Evolutionary conservation across 37 sponge, comb jelly and placozoan genomes (phyloP).

Genomic region (Beroe ovata): DNA sequence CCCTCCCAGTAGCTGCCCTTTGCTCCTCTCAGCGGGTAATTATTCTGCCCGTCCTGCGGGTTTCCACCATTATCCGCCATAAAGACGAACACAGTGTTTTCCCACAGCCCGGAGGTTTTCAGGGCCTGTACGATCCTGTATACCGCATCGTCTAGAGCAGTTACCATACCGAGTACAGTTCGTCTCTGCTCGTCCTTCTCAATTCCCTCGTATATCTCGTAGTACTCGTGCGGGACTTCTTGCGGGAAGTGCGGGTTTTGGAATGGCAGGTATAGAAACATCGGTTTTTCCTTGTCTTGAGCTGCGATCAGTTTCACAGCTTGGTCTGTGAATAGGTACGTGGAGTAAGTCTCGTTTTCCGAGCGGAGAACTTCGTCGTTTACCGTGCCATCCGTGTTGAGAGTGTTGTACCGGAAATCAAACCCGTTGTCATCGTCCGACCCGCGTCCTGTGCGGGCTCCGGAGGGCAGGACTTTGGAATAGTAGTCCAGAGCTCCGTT

Average conservation of each 20-base stretch:
- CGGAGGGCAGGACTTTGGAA: background rate
- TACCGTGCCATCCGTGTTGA: background rate
- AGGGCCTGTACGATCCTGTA: background rate
- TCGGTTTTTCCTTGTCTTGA: constrained; percentile 2
- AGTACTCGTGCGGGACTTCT: constrained; percentile 35
- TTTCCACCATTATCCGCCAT: constrained; percentile 51
- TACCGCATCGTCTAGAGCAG: constrained; percentile 43
- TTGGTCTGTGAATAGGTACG: constrained; percentile 25
- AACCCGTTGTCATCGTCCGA: background rate
- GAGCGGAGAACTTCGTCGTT: background rate
- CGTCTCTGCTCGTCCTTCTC: constrained; percentile 22
- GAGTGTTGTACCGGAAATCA: constrained; percentile 41
- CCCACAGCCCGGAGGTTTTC: constrained; percentile 27
- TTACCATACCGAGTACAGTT: constrained; percentile 19
- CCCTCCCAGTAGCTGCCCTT: constrained; percentile 58
- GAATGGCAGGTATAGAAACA: constrained; percentile 55
- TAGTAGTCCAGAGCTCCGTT: constrained; percentile 56
- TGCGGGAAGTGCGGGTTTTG: constrained; percentile 53
- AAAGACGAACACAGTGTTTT: constrained; percentile 61
- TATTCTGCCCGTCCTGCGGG: constrained; percentile 1
- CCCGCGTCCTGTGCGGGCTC: background rate
- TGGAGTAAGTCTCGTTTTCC: constrained; percentile 4
- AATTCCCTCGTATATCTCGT: constrained; percentile 48
- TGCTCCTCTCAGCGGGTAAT: constrained; percentile 48
- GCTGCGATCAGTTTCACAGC: background rate